Evolutionary conservation across 37 sponge, comb jelly and placozoan species (phyloP).

Genomic region (Mnemiopsis leidyi): DNA sequence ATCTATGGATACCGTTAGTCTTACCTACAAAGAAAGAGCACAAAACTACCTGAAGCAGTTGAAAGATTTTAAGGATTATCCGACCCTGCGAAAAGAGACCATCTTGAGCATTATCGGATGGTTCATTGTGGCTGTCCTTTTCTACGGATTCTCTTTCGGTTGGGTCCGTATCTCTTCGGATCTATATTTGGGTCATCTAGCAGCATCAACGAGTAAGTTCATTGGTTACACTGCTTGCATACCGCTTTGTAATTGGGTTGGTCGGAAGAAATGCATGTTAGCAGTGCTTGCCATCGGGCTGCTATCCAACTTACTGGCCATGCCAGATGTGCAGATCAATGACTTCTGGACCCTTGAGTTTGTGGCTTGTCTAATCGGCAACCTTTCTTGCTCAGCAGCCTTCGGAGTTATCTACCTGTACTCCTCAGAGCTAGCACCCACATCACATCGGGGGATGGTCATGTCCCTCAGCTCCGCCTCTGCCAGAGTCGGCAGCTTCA

Average conservation of each 20-base stretch:
- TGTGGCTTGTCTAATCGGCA: background rate
- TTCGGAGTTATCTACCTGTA: background rate
- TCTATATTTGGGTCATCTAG: background rate
- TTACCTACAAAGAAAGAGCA: background rate
- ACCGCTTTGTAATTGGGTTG: background rate
- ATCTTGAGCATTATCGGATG: background rate
- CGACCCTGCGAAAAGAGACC: background rate
- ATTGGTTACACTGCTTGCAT: background rate
- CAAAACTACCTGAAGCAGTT: background rate
- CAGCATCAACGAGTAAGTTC: background rate
- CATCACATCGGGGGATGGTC: conserved; percentile 45
- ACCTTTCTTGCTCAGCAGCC: background rate
- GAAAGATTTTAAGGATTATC: background rate
- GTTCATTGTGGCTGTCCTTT: background rate
- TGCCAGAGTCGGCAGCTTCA: conserved; percentile 24
- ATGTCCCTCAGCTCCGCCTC: conserved; percentile 18
- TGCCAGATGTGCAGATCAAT: background rate
- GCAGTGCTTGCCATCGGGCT: background rate
- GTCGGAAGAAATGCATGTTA: background rate
- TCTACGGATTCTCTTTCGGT: conserved; percentile 15
- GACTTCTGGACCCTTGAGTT: background rate
- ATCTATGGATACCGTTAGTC: background rate
- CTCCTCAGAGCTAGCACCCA: background rate
- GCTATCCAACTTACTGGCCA: background rate
- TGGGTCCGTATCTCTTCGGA: background rate